A percentile compares a stretch with the other conserved stretches of the same genome.
These are phyloP conservation scores for Eurytoma adleriae DNA, from an alignment of 2,888 invertebrate genomes.

Conservation along the genomic window DNA sequence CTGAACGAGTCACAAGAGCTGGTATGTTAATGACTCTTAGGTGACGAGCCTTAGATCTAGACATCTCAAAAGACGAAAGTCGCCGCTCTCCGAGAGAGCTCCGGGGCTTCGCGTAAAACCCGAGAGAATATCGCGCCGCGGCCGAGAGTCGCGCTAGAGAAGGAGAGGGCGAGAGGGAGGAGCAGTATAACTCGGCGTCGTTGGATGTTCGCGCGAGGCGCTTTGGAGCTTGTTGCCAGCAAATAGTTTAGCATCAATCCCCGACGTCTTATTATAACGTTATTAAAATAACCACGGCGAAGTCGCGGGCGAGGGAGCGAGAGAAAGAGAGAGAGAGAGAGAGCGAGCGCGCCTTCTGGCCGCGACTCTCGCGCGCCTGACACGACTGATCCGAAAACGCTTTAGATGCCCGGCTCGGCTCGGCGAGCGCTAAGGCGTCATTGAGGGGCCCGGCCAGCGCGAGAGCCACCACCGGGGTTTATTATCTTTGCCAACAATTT, in stretches of 20 bases:
- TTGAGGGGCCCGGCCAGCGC: slow-evolving; percentile 1
- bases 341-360: neutral
- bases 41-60: slow-evolving; percentile 74
- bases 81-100: slow-evolving; percentile 28
- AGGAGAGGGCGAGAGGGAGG: neutral
- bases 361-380: slow-evolving; percentile 1
- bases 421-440: neutral
- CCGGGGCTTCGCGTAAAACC: neutral
- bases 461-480: slow-evolving; percentile 25
- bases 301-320: slow-evolving; percentile 49
- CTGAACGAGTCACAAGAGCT: slow-evolving; percentile 46
- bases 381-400: slow-evolving; percentile 51
- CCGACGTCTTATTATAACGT: slow-evolving; percentile 76
- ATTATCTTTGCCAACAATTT: slow-evolving; percentile 50
- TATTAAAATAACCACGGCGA: slow-evolving; percentile 74
- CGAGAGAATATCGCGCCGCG: neutral
- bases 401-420: slow-evolving; percentile 12
- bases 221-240: slow-evolving; percentile 73
- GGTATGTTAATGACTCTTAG: slow-evolving; percentile 75
- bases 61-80: slow-evolving; percentile 64
- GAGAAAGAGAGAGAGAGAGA: no score
- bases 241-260: slow-evolving; percentile 76
- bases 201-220: slow-evolving; percentile 59
- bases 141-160: slow-evolving; percentile 19
- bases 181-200: slow-evolving; percentile 53